Base-by-base conservation (phyloP, 2,797 vertebrate genomes). In the Eurystomus glaucurus region DNA sequence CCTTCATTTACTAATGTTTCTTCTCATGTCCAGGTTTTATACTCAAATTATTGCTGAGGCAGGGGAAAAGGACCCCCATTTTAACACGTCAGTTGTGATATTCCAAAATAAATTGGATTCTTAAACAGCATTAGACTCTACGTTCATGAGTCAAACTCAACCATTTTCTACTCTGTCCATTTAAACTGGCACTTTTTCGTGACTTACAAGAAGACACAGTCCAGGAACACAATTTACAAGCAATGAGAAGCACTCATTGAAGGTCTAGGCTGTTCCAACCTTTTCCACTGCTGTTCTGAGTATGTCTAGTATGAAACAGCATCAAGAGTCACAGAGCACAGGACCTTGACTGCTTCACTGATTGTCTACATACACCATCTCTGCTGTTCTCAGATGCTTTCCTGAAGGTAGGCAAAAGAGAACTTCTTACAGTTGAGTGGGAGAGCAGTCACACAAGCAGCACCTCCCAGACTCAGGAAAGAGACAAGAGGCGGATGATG, bases 111-210 rank as follows among this genome's bases (percentile, higher is more conserved):
- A 85, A 55, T 5, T 17, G 20, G 8, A 57, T 91, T 60, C 31
- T 69, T 52, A 71, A 81, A 22, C 29, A 77, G 28, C 12, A 85
- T 26, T 22, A 65, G n/a, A 45, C 28, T 75, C 19, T 50, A 45
- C 23, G 35, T 17, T 25, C 33, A 54, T 7, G 23, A 54, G n/a
- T 17, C 22, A 61, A 88, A 68, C 21, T 52, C 41, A 64, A n/a
- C 51, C 23, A 29, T 76, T 71, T 74, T 75, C 51, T 62, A 8
- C 50, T 57, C 29, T 28, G 41, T 15, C 33, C 19, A 50, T 51
- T 72, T 57, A 37, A 61, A 60, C 31, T 14, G 28, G 31, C 2
- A 13, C 8, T 54, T 52, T 33, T 20, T 21, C 0, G 0, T 17
- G 41, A 61, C 28, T 75, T 66, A 31, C 10, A 77, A 37, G 62